Conservation (phyloP, 2,888 invertebrate genomes). For the Clitarchus hookeri region DNA sequence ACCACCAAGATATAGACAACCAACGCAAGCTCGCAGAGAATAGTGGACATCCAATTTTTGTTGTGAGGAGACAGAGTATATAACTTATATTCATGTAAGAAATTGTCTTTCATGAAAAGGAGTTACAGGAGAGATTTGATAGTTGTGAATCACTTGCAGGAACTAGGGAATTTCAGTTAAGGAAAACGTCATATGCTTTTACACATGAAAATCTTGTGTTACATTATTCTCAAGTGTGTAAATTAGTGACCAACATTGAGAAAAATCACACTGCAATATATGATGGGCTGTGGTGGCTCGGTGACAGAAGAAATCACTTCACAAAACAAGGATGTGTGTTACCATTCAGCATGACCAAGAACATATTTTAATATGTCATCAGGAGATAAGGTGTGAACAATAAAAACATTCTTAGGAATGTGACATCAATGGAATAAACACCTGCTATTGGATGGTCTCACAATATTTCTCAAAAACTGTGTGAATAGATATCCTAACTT, state of each 20-base stretch:
- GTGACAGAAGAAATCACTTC: background rate
- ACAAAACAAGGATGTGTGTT: slow-evolving; percentile 7
- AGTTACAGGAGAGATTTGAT: background rate
- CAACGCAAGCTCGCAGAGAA: background rate
- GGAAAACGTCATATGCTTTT: background rate
- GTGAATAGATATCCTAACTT: background rate
- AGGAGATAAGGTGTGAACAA: background rate
- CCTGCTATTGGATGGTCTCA: background rate
- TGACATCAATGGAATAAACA: background rate
- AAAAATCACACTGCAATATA: background rate
- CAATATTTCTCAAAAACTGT: slow-evolving; percentile 18
- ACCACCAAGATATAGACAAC: background rate
- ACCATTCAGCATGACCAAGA: background rate
- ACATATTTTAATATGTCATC: background rate
- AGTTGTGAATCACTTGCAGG: background rate
- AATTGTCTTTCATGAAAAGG: background rate
- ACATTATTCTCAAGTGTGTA: background rate
- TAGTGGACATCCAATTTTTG: background rate
- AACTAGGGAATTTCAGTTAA: background rate
- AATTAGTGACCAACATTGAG: background rate
- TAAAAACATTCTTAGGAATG: background rate
- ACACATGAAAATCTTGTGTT: background rate
- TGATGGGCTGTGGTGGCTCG: background rate
- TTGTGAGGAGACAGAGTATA: background rate
- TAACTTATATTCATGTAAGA: slow-evolving; percentile 20